Conservation (phyloP, 2,113 vertebrate species). For the Sterna hirundo region DNA sequence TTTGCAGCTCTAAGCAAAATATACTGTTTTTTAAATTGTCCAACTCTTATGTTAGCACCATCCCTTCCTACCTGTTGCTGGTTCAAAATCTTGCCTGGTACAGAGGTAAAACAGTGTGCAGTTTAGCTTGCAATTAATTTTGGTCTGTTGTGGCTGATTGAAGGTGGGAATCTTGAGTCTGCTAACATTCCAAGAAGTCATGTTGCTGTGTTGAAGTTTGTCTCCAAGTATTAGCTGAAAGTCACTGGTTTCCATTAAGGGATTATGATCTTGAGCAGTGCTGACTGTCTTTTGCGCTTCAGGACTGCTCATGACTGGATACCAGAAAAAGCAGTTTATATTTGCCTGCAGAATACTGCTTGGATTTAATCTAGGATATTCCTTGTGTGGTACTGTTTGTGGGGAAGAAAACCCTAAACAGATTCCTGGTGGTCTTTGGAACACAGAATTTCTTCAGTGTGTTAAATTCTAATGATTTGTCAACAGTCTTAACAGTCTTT, state of each 20-base stretch:
- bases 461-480: background rate
- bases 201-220: background rate
- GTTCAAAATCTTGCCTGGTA: background rate
- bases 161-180: background rate
- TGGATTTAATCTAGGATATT: background rate
- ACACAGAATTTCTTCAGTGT: background rate
- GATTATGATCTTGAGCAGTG: background rate
- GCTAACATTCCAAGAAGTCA: background rate
- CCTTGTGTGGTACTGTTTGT: background rate
- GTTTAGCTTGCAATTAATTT: background rate
- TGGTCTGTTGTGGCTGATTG: background rate
- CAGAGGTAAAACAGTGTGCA: background rate
- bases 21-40: background rate
- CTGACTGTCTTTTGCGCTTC: background rate
- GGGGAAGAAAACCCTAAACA: fast-evolving
- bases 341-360: background rate
- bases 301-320: background rate
- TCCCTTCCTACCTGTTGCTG: background rate
- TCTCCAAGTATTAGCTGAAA: background rate
- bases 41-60: background rate
- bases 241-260: background rate
- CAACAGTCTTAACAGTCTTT: no score
- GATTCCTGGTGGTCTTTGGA: background rate
- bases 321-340: background rate
- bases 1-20: background rate